phyloP scores from a whole-genome alignment of 1,140 invertebrate genomes.

The Zaprionus capensis region DNA sequence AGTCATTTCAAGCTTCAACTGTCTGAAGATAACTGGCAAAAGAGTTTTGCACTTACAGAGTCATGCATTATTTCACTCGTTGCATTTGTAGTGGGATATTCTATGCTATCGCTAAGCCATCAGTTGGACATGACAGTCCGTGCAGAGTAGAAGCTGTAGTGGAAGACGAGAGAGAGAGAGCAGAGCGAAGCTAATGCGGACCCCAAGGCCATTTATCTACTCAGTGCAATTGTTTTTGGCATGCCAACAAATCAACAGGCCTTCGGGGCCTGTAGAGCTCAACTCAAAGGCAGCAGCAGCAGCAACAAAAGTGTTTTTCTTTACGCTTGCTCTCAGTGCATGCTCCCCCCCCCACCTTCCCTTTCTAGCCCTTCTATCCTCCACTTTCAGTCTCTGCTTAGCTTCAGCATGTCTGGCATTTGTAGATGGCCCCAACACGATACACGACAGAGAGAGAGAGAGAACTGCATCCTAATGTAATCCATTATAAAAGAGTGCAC shows the following conservation, averaged over 20 bases:
- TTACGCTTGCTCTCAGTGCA: constrained; percentile 20
- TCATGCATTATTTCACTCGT: constrained; percentile 31
- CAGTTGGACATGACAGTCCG: constrained; percentile 6
- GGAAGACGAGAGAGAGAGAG: neutral
- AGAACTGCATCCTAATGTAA: constrained; percentile 69
- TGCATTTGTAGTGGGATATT: neutral
- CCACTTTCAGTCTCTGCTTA: constrained; percentile 9
- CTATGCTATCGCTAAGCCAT: constrained; percentile 1
- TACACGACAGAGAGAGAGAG: constrained; percentile 20
- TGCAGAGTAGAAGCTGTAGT: neutral
- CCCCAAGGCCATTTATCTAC: constrained; percentile 62
- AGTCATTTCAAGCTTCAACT: constrained; percentile 1
- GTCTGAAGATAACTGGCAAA: neutral
- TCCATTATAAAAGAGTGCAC: constrained; percentile 66
- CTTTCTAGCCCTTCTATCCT: neutral
- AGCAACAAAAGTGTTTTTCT: constrained; percentile 32
- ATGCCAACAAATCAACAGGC: constrained; percentile 70
- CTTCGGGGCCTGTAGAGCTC: constrained; percentile 56
- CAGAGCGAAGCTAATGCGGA: constrained; percentile 25
- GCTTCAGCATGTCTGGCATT: constrained; percentile 20
- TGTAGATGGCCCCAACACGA: constrained; percentile 28
- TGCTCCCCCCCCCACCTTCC: too few species aligned
- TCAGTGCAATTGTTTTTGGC: constrained; percentile 67
- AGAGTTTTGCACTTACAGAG: constrained; percentile 18
- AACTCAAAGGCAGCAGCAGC: constrained; percentile 44